Base-by-base conservation (phyloP, 92 coral and sea anemone genomes). In the Phenganax marumi region DNA sequence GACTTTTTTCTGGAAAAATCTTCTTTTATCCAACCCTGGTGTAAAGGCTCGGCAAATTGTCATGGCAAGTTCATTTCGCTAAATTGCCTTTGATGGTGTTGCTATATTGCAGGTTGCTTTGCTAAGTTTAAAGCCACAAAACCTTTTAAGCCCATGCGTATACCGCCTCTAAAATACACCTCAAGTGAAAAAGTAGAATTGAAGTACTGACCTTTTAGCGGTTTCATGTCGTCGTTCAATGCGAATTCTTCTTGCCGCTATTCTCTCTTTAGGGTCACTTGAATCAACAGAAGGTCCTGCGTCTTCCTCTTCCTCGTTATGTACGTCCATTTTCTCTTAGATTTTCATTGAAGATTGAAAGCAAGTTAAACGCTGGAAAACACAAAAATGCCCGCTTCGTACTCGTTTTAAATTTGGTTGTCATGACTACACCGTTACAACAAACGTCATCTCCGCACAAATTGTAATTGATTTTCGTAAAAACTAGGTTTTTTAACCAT, bases 201-300 rank as follows among this genome's bases (percentile, higher is more conserved):
- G 23, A 5, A 19, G 6, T 9, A 0, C 22, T n/a, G 26, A 66
- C 98, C 98, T 92, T 77, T 91, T 92, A 0, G 98, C 98, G 16
- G 96, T 96, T 77, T 95, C 98, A 25, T 89, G 82, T 21, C 98
- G 89, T 33, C 98, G 90, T 68, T 95, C 95, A 76, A 95, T 95
- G 13, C 98, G 93, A 85, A 95, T 90, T 71, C 98, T 84, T 26
- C 98, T 89, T 8, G 98, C 98, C 12, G 98, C 97, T 51, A 95
- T 95, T 14, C 98, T 92, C 79, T 95, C 98, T 73, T 95, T 97
- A 23, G 98, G 97, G 48, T 89, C 62, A 54, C 89, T 77, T 17
- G 98, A 92, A 60, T 95, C 98, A 77, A 95, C 97, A 72, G 98
- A 95, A 62, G 98, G 98, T 7, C 98, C 97, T 47, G 91, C 90